Evolutionary conservation across 1,140 invertebrate genomes (phyloP), one percentile per base, ranked within the genome.

Genomic region (Drosophila paulistorum): DNA sequence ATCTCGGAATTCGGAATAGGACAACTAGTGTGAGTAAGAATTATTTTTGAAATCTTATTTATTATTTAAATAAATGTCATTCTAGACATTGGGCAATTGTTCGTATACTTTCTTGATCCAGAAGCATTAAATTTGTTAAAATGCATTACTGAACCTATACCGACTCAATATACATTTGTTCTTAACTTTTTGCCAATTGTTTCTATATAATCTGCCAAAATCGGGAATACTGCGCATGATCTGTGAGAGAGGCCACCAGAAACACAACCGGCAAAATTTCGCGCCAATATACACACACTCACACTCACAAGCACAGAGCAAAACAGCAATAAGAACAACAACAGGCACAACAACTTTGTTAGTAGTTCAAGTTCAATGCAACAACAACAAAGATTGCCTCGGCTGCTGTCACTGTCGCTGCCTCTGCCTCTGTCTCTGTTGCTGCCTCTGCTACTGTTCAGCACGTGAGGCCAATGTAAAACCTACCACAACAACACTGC

Each of bases 361-460:
- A 57, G 33, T 83, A 84, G 73, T 83, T 83, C 77, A 83, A 83
- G 77, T 80, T 77, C 81, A 83, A 83, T 58, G 72, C 81, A 84
- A 77, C 77, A 70, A 68, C 62, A 76, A 55, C 61, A 68, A 76
- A 17, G 35, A 37, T 7, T 41, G 6, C 10, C 4, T 17, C 26
- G 17, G 63, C 55, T 37, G 33, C 17, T 23, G 45, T n/a, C 45
- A 10, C 17, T 23, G 9, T 11, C 51, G n/a, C 58, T 20, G 13
- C 33, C 11, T 9, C 13, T 13, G 61, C 39, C 41, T 37, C 35
- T 10, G 35, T 7, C 35, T 11, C 37, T 39, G 37, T 11, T 3
- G 11, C 37, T 37, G 35, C 37, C 37, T 10, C 35, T 37, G 35
- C 35, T 30, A 7, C 30, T 30, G 30, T 30, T 37, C 35, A 37